Percentiles rank a stretch among this genome's conserved stretches.
Conservation (phyloP, 1,140 invertebrate genomes). For the Lethocerus indicus region DNA sequence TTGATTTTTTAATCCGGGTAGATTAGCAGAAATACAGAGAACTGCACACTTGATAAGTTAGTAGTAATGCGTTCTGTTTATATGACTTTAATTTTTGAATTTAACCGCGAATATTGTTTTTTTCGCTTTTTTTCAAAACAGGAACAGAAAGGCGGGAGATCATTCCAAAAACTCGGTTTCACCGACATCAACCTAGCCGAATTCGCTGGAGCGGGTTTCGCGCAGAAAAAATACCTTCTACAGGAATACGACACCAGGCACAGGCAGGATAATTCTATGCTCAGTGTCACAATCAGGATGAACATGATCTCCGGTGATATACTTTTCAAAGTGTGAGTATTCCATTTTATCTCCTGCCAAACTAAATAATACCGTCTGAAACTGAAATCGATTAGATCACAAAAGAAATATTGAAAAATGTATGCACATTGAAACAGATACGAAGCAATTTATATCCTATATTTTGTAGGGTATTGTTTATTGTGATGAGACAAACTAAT, state of each 20-base stretch:
- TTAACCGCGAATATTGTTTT: neutral
- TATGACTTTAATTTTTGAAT: too few species aligned
- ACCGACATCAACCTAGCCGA: slow-evolving; percentile 92
- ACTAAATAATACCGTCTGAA: too few species aligned
- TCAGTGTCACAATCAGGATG: slow-evolving; percentile 79
- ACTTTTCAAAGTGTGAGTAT: slow-evolving; percentile 91
- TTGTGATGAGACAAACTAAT: neutral
- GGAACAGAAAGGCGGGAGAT: slow-evolving; percentile 72
- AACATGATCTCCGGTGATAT: slow-evolving; percentile 89
- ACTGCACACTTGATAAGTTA: too few species aligned
- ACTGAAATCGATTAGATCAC: neutral
- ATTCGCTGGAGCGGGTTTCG: slow-evolving; percentile 83
- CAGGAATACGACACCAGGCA: slow-evolving; percentile 86
- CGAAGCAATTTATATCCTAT: too few species aligned
- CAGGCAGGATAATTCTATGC: slow-evolving; percentile 89
- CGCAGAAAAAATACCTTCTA: slow-evolving; percentile 65
- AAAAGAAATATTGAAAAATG: neutral
- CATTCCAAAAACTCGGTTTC: slow-evolving; percentile 91
- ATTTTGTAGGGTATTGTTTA: too few species aligned
- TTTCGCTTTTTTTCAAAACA: slow-evolving; percentile 21
- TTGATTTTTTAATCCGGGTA: too few species aligned
- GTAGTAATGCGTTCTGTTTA: too few species aligned
- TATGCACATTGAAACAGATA: too few species aligned
- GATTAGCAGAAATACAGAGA: too few species aligned
- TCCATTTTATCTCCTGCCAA: neutral